A percentile compares a stretch with the other conserved stretches of the same genome.
These are phyloP conservation scores for Bombus waltoni DNA, from an alignment of 1,140 invertebrate species.

Conservation along the genomic window DNA sequence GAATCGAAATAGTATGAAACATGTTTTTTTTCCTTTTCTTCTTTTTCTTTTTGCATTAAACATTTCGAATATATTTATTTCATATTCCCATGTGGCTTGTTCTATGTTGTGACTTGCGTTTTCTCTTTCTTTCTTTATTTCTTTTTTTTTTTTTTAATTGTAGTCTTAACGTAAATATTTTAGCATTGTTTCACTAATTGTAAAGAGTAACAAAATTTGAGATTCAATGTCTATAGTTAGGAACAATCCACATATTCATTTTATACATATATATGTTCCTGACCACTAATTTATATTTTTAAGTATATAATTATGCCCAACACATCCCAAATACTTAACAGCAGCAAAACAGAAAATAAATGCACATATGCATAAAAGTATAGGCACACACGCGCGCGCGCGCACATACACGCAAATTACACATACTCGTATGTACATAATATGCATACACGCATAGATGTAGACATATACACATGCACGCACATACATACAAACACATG, in stretches of 20 bases:
- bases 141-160: slow-evolving; percentile 3
- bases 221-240: slow-evolving; percentile 47
- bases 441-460: background rate
- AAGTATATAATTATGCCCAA: slow-evolving; percentile 75
- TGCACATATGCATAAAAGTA: slow-evolving; percentile 6
- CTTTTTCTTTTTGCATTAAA: slow-evolving; percentile 50
- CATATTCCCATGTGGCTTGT: slow-evolving; percentile 76
- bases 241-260: slow-evolving; percentile 77
- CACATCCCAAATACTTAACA: slow-evolving; percentile 70
- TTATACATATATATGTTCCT: slow-evolving; percentile 77
- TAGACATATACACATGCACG: background rate
- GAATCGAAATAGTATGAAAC: background rate
- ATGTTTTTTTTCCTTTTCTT: slow-evolving; percentile 35
- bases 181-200: slow-evolving; percentile 52
- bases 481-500: too few species aligned
- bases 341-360: slow-evolving; percentile 28
- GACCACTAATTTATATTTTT: slow-evolving; percentile 79
- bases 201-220: slow-evolving; percentile 48
- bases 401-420: background rate
- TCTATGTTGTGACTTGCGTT: slow-evolving; percentile 70
- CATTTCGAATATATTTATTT: slow-evolving; percentile 73
- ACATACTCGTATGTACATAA: slow-evolving; percentile 1
- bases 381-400: background rate
- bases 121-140: slow-evolving; percentile 39
- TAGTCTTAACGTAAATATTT: slow-evolving; percentile 50